A percentile compares a stretch with the other conserved stretches of the same genome.
phyloP scores from a whole-genome alignment of 2,888 invertebrate species.

The Argyresthia albistria region DNA sequence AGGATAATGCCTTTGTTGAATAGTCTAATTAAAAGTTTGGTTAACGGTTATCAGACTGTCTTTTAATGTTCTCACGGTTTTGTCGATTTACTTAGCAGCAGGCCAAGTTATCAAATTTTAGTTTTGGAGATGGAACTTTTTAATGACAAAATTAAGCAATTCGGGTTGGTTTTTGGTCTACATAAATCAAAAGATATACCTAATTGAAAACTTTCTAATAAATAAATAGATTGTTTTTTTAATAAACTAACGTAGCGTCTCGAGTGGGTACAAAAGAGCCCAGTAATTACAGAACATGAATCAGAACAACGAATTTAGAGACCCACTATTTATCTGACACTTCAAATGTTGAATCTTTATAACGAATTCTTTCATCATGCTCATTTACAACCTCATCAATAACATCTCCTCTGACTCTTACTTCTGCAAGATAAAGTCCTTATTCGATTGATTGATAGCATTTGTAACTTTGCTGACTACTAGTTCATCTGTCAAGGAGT shows the following conservation, averaged over 20 bases:
- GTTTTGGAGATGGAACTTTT: too few species aligned
- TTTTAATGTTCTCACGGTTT: neutral
- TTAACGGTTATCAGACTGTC: neutral
- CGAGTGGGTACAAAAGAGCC: neutral
- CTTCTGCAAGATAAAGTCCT: neutral
- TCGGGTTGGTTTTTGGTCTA: too few species aligned
- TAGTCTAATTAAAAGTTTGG: constrained; percentile 12
- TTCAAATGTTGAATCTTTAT: constrained; percentile 57
- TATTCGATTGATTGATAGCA: neutral
- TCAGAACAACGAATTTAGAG: constrained; percentile 55
- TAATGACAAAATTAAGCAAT: too few species aligned
- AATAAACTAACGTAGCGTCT: neutral
- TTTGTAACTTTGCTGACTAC: neutral
- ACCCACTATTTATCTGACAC: constrained; percentile 64
- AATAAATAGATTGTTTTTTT: neutral
- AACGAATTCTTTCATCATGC: constrained; percentile 51
- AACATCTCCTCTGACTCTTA: neutral
- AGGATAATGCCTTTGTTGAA: constrained; percentile 56
- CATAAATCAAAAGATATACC: too few species aligned
- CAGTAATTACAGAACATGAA: constrained; percentile 56
- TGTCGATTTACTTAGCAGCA: too few species aligned
- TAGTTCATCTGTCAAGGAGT: constrained; percentile 3
- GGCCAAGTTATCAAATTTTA: too few species aligned
- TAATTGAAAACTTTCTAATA: too few species aligned
- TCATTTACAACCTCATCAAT: neutral